A percentile compares a stretch with the other conserved stretches of the same genome.
phyloP scores from a whole-genome alignment of 2,113 vertebrate species.

The Oreotragus oreotragus region DNA sequence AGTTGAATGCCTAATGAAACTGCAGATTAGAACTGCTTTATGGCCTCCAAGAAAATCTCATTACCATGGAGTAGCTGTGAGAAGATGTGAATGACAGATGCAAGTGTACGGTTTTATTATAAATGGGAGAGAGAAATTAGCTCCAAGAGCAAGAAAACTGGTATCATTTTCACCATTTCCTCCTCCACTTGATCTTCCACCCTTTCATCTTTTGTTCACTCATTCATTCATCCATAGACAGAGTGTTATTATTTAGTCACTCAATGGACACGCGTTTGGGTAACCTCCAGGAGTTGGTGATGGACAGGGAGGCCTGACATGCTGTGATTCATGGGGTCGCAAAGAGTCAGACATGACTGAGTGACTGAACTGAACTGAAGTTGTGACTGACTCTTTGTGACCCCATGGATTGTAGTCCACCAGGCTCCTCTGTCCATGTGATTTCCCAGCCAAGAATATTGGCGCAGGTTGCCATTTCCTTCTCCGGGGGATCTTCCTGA shows the following conservation, averaged over 20 bases:
- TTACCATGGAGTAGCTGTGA: conserved; percentile 74
- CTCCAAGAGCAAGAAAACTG: conserved; percentile 57
- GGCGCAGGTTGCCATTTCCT: rapidly evolving
- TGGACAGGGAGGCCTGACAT: neutral
- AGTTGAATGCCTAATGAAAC: conserved; percentile 63
- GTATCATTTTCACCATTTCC: neutral
- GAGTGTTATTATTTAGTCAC: neutral
- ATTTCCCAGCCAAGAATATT: neutral
- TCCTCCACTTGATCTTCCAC: neutral
- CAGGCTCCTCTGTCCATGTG: neutral
- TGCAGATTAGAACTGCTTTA: conserved; percentile 60
- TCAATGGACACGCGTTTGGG: neutral
- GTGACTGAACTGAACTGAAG: neutral
- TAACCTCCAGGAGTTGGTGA: neutral
- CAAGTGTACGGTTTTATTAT: conserved; percentile 70
- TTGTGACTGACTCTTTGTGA: neutral
- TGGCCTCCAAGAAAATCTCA: conserved; percentile 77
- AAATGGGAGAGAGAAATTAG: conserved; percentile 68
- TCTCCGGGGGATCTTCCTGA: neutral
- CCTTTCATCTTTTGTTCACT: neutral
- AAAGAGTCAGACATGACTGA: neutral
- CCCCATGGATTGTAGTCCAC: neutral
- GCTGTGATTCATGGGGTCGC: neutral
- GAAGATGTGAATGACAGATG: conserved; percentile 78
- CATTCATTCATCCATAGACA: neutral